Percentiles rank a stretch among this genome's conserved stretches.
Evolutionary conservation across 2,113 vertebrate species (phyloP).

Genomic region (Hepsetus odoe): DNA sequence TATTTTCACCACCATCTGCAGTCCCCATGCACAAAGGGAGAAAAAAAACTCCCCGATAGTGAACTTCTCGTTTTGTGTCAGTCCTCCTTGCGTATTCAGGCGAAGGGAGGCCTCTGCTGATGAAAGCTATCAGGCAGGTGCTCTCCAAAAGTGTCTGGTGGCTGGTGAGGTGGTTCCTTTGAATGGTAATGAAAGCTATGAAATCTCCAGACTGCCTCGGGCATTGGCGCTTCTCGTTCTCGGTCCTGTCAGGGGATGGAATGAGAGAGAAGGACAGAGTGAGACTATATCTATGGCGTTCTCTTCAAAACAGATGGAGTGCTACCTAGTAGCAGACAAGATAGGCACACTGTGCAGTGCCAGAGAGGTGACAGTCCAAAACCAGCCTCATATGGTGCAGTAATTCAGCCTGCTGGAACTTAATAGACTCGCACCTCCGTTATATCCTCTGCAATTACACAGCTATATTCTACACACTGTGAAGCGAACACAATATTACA

Average conservation of each 20-base stretch:
- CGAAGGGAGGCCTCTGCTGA: not conserved
- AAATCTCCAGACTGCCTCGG: conserved; percentile 3
- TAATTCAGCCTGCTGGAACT: conserved; percentile 7
- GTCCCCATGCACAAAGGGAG: not conserved
- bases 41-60: too few species aligned
- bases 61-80: not conserved
- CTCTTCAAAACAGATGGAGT: conserved; percentile 8
- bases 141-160: not conserved
- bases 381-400: not conserved
- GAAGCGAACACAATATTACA: not conserved
- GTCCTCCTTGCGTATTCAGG: not conserved
- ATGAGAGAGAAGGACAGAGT: not conserved
- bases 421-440: conserved; percentile 2
- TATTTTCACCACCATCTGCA: not conserved
- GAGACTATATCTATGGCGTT: not conserved
- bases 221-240: not conserved
- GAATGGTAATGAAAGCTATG: conserved; percentile 14
- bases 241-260: not conserved
- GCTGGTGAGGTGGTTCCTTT: too few species aligned
- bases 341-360: not conserved
- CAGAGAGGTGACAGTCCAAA: conserved; percentile 13
- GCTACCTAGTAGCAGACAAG: conserved; percentile 13
- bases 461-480: not conserved
- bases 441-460: not conserved
- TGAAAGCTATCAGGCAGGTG: not conserved